Conservation (phyloP, 2,797 vertebrate genomes). For the Eidolon dupreanum region DNA sequence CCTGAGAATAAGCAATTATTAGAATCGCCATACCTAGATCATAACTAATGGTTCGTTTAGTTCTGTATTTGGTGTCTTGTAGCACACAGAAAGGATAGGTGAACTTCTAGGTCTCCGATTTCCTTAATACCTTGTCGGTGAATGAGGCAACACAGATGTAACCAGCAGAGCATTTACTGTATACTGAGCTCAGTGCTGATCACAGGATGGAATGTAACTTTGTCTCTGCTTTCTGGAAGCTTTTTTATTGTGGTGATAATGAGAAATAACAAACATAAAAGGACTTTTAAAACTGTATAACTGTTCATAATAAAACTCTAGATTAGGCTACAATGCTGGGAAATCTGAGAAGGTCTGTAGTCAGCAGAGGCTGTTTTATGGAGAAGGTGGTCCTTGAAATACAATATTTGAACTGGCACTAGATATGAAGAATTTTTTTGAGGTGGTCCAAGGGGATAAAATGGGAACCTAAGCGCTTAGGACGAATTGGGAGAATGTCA, state of each 20-base stretch:
- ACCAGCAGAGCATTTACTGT: not conserved
- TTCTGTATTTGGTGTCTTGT: not conserved
- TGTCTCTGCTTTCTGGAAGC: not conserved
- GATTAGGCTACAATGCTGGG: not conserved
- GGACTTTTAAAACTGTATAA: not conserved
- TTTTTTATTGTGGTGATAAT: constrained; percentile 17
- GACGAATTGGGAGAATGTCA: not conserved
- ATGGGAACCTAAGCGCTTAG: not conserved
- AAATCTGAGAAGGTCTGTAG: not conserved
- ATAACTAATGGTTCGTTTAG: not conserved
- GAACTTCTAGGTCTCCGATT: not conserved
- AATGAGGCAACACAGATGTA: not conserved
- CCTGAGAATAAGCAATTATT: not conserved
- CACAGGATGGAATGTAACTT: not conserved
- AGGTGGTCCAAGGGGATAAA: not conserved
- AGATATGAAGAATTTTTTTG: not conserved
- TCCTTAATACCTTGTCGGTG: not conserved
- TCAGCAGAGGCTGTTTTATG: not conserved
- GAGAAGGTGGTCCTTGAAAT: not conserved
- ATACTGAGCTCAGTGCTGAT: not conserved
- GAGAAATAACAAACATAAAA: not conserved
- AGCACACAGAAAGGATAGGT: not conserved
- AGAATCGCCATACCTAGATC: not conserved
- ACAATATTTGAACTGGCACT: not conserved
- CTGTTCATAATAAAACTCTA: not conserved